Evolutionary conservation across 2,888 invertebrate species (phyloP), one percentile per base, ranked within the genome.

Genomic region (Vesta saturnalis): DNA sequence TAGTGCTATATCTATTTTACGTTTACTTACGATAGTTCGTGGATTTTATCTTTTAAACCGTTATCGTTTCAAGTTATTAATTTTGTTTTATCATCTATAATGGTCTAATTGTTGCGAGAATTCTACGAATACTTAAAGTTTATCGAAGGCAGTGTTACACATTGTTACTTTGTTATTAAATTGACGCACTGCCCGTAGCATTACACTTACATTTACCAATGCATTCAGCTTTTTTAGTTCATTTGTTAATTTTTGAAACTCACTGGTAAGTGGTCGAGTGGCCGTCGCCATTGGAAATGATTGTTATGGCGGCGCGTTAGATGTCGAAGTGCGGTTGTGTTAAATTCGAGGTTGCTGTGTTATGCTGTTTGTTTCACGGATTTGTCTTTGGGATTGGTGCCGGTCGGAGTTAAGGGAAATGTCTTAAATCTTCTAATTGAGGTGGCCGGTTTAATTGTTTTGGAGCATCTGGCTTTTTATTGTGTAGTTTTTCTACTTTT

Each of bases 401-500:
- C n/a, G 30, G 30, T 5, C 5, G 10, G 5, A 6, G 10, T 6
- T 6, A 6, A 30, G 30, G 30, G 30, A 30, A 30, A 30, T 30
- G 6, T 30, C 30, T 30, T 6, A 6, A 10, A 10, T 30, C 30
- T 30, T 30, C 6, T 30, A 30, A 6, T 30, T 30, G 30, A 6
- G 30, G 30, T 30, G n/a, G n/a, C n/a, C 1, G 43, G 43, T 2
- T 43, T 43, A 3, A 10, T 10, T 5, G 1, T 15, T 10, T 49
- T 16, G 16, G 15, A 8, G 1, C 1, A 3, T 5, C 10, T 15
- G 16, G n/a, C n/a, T n/a, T 60, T 58, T 23, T 57, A 16, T 43
- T 69, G 46, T 61, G 60, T 1, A 67, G 18, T 18, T 73, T 62
- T 14, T 64, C 65, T 12, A 67, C 10, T 22, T 76, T 76, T n/a